Conservation (phyloP, 2,113 vertebrate genomes). For the Felis catus region F.catus_Fca126_mat1.0 CM031416.1:94993001-94993500, state of each 20-base stretch:
- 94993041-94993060: background rate
- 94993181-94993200: background rate
- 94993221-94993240: background rate
- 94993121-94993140: background rate
- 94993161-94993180: background rate
- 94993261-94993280: background rate
- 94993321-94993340: background rate
- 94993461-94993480: background rate
- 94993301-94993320: background rate
- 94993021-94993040: no score
- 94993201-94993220: background rate
- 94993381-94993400: background rate
- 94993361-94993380: background rate
- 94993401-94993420: rapidly evolving
- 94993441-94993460: background rate
- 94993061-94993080: background rate
- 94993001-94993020: background rate
- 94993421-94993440: background rate
- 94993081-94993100: background rate
- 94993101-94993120: background rate
- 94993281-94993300: background rate
- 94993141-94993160: background rate
- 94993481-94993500: no score
- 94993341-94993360: background rate
- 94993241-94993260: background rate